Base-by-base conservation (phyloP, 2,797 vertebrate genomes). In the Telmatherina bonti region DNA sequence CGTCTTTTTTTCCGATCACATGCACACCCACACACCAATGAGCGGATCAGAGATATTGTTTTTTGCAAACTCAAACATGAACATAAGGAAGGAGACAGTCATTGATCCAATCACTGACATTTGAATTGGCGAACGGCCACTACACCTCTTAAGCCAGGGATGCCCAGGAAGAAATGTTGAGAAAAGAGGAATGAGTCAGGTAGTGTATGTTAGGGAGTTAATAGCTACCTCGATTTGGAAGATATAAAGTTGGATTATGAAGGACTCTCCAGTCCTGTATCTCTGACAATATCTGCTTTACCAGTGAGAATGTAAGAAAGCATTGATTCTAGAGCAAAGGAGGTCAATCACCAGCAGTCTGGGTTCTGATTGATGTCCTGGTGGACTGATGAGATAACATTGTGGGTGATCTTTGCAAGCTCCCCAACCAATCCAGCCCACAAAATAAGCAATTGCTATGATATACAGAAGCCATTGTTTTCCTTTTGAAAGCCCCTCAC, bases 371-470 rank as follows among this genome's bases (percentile, higher is more conserved):
- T 94, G 94, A 95, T 94, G 93, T 73, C 70, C 81, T 70, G 76
- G 88, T 91, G 91, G 87, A 90, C 88, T 82, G 91, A 87, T 65
- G 85, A 93, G 93, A 95, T 95, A 95, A 93, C 92, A 94, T 91
- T 94, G 88, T 93, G 91, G 85, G 88, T 71, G 88, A 93, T 93
- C 92, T 93, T 93, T 91, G 86, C 12, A 38, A 15, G 10, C 88
- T 87, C 88, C 81, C 71, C 68, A 70, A 77, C 70, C 54, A 11
- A 26, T 22, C 41, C 41, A 43, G 24, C 41, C 27, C 33, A n/a
- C 27, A 18, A 26, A 67, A 80, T 86, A 79, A 87, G 59, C 86
- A 93, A 93, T 92, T 74, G 60, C 69, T 27, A 57, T 84, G 85
- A 86, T 82, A 82, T 80, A 67, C 38, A 55, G 74, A 79, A 78